These are phyloP conservation scores for Drosophila affinis DNA, from an alignment of 2,888 invertebrate genomes.

Conservation along the genomic window DNA sequence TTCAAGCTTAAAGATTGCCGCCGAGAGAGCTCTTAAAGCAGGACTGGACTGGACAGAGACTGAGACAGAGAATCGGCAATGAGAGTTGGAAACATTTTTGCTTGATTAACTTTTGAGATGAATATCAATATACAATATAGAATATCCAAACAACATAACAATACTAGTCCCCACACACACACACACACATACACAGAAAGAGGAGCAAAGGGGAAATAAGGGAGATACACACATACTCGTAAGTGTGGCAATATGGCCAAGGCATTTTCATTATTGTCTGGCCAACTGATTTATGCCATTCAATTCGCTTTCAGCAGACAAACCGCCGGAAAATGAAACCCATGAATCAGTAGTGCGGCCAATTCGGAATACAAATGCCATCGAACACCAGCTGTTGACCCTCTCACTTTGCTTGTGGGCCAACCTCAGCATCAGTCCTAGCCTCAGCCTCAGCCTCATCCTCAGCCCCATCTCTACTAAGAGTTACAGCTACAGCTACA, in stretches of 20 bases:
- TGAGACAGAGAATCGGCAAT: neutral
- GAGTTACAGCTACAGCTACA: neutral
- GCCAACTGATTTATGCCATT: constrained; percentile 65
- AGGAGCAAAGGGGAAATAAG: neutral
- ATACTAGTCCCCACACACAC: constrained; percentile 4
- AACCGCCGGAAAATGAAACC: constrained; percentile 62
- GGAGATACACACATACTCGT: constrained; percentile 3
- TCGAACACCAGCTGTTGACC: constrained; percentile 27
- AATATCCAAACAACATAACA: constrained; percentile 23
- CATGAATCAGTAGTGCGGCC: constrained; percentile 62
- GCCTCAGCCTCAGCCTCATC: neutral
- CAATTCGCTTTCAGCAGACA: constrained; percentile 63
- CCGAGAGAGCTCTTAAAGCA: constrained; percentile 27
- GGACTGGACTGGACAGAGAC: constrained; percentile 1
- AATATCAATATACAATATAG: constrained; percentile 66
- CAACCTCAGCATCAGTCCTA: neutral
- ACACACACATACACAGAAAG: neutral
- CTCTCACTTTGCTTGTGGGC: neutral
- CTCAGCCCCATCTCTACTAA: neutral
- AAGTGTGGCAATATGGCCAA: constrained; percentile 43
- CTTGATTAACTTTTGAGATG: constrained; percentile 72
- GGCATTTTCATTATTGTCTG: constrained; percentile 62
- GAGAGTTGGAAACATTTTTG: constrained; percentile 59
- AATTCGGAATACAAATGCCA: constrained; percentile 56
- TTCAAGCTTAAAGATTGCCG: neutral